Conservation (phyloP, 1,140 invertebrate species). For the Pseudobourletiella spinata region DNA sequence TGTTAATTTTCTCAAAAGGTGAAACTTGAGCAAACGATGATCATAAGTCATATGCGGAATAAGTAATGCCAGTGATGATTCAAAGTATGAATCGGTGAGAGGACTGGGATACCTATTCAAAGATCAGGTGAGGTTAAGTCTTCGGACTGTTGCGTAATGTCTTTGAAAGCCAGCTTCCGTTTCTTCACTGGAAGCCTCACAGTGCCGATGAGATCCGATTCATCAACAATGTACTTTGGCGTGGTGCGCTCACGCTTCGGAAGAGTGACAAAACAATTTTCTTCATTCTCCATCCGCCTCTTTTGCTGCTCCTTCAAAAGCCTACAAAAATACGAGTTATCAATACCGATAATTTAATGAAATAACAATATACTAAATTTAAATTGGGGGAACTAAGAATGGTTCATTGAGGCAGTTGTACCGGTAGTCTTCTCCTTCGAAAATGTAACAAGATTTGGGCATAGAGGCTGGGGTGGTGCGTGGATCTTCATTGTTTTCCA, state of each 20-base stretch:
- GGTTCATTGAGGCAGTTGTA: neutral
- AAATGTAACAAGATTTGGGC: neutral
- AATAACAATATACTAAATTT: neutral
- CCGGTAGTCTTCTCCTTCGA: slow-evolving; percentile 30
- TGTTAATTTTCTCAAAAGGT: too few species aligned
- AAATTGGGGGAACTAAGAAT: neutral
- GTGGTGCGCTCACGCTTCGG: neutral
- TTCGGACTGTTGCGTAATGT: too few species aligned
- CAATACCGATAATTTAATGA: neutral
- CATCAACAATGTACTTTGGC: neutral
- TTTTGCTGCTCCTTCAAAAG: neutral
- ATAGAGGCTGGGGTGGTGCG: neutral
- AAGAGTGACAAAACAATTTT: neutral
- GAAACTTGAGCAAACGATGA: too few species aligned
- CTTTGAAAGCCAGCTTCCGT: too few species aligned
- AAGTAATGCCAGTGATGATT: too few species aligned
- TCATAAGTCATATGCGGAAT: too few species aligned
- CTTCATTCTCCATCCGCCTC: neutral
- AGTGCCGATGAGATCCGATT: too few species aligned
- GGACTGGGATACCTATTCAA: too few species aligned
- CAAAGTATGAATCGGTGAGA: too few species aligned
- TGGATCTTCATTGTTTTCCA: slow-evolving; percentile 8
- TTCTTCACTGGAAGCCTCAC: too few species aligned
- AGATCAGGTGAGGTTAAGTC: too few species aligned
- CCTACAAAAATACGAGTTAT: neutral